phyloP scores from a whole-genome alignment of 37 sponge, comb jelly and placozoan genomes.

The Halichondria panicea region DNA sequence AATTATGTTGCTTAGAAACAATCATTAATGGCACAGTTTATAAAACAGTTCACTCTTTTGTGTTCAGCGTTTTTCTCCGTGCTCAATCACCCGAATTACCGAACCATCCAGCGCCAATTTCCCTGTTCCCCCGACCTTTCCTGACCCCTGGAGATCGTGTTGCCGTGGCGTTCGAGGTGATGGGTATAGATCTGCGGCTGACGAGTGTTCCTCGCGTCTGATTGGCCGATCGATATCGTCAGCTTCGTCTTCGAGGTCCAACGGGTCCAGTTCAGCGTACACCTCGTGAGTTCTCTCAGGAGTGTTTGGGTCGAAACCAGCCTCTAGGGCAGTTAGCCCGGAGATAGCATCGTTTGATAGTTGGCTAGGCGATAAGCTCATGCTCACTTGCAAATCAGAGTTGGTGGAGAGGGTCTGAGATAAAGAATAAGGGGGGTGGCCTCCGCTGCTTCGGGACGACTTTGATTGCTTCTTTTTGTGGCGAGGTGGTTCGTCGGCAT shows the following conservation, averaged over 20 bases:
- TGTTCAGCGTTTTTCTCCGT: too few species aligned
- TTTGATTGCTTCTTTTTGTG: background rate
- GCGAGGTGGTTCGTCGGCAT: background rate
- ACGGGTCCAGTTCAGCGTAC: slow-evolving; percentile 28
- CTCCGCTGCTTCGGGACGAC: background rate
- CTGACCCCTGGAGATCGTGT: too few species aligned
- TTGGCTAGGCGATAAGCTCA: background rate
- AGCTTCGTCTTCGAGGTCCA: slow-evolving; percentile 21
- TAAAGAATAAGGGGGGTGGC: background rate
- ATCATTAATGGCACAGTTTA: too few species aligned
- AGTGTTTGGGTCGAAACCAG: slow-evolving; percentile 12
- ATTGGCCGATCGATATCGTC: slow-evolving; percentile 34
- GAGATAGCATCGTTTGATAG: slow-evolving; percentile 17
- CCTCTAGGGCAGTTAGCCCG: slow-evolving; percentile 27
- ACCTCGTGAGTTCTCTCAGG: slow-evolving; percentile 2
- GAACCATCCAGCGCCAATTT: slow-evolving; percentile 21
- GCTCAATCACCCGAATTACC: too few species aligned
- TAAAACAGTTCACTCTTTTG: too few species aligned
- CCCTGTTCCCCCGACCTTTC: background rate
- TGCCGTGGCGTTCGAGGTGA: background rate
- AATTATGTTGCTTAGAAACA: too few species aligned
- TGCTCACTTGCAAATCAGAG: background rate
- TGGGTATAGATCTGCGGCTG: background rate
- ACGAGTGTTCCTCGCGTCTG: background rate
- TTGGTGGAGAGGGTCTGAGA: slow-evolving; percentile 31